phyloP scores from a whole-genome alignment of 2,797 vertebrate genomes.

The Siniperca scherzeri region DNA sequence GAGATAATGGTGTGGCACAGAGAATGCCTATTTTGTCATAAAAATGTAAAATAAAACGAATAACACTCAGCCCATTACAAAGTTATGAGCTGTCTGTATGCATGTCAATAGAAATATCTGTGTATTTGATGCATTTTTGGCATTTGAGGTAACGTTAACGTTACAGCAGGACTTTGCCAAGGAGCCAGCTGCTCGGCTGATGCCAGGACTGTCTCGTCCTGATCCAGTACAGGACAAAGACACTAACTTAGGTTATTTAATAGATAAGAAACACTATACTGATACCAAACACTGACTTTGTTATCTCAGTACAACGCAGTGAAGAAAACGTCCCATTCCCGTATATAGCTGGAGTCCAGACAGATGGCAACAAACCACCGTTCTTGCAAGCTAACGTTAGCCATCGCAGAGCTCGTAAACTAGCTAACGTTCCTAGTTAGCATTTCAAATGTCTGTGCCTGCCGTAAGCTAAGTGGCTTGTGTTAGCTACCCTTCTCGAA shows the following conservation, averaged over 20 bases:
- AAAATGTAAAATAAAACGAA: background rate
- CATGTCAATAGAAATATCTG: background rate
- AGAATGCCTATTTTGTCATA: accelerated
- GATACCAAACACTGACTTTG: background rate
- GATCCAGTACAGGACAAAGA: background rate
- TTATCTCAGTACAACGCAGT: background rate
- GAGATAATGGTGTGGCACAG: conserved; percentile 4
- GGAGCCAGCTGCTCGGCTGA: conserved; percentile 43
- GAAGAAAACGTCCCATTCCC: background rate
- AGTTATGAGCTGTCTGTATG: accelerated
- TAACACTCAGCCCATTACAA: accelerated
- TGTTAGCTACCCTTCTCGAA: accelerated
- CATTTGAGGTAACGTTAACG: conserved; percentile 40
- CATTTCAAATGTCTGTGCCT: background rate
- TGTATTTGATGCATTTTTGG: conserved; percentile 14
- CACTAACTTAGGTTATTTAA: accelerated
- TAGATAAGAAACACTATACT: background rate
- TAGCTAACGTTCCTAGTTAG: conserved; percentile 9
- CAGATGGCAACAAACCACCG: conserved; percentile 60
- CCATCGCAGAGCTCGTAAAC: conserved; percentile 49
- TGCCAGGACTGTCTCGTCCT: conserved; percentile 17
- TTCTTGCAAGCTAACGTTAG: conserved; percentile 47
- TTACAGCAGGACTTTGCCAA: conserved; percentile 30
- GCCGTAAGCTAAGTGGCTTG: background rate
- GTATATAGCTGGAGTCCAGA: conserved; percentile 20